phyloP scores from a whole-genome alignment of 2,113 vertebrate species.

The Crocuta crocuta region DNA sequence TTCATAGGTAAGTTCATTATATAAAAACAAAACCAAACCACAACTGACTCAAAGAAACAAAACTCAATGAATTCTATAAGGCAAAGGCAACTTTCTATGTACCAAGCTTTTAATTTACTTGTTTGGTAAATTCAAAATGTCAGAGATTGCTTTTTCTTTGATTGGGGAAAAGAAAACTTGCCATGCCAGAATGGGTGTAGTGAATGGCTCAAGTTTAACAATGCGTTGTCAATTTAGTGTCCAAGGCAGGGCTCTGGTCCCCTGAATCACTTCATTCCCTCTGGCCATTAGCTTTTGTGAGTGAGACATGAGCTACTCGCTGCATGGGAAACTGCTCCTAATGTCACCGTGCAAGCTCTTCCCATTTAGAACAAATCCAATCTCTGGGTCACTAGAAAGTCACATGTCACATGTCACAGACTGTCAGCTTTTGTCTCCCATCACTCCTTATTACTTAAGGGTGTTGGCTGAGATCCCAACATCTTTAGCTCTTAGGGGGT shows the following conservation, averaged over 20 bases:
- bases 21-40: not conserved
- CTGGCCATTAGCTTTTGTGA: not conserved
- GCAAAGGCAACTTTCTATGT: not conserved
- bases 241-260: not conserved
- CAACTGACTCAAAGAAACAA: not conserved
- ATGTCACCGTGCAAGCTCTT: constrained; percentile 11
- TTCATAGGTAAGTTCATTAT: not conserved
- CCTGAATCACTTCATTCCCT: constrained; percentile 21
- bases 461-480: constrained; percentile 24
- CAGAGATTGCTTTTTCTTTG: not conserved
- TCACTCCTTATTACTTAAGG: constrained; percentile 51
- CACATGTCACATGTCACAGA: not conserved
- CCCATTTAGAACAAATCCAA: constrained; percentile 9
- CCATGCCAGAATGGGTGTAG: not conserved
- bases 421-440: constrained; percentile 21
- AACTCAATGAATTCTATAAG: not conserved
- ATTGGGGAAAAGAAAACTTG: not conserved
- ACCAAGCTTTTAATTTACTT: not conserved
- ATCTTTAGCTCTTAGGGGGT: not conserved
- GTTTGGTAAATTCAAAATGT: not conserved
- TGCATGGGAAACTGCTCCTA: not conserved
- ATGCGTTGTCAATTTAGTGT: not conserved
- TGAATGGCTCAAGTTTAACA: not conserved
- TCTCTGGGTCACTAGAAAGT: constrained; percentile 46
- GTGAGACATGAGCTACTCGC: not conserved